Percentiles rank a stretch among this genome's conserved stretches.
These are phyloP conservation scores for Dryas iulia DNA, from an alignment of 1,140 invertebrate genomes.

Conservation along the genomic window DNA sequence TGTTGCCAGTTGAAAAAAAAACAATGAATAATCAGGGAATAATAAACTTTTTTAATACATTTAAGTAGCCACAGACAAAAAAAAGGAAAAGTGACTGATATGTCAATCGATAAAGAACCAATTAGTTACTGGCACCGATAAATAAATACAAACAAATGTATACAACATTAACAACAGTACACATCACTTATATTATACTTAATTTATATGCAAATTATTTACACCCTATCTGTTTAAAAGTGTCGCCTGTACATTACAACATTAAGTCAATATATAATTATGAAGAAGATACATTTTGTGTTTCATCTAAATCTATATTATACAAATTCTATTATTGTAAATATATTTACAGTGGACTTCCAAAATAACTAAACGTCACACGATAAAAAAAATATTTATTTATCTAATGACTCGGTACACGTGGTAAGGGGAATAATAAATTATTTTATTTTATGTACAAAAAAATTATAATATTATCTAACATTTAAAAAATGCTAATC, in stretches of 20 bases:
- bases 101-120: conserved; percentile 41
- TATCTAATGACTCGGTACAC: conserved; percentile 31
- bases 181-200: conserved; percentile 18
- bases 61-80: background rate
- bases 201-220: conserved; percentile 27
- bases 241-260: conserved; percentile 25
- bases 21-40: background rate
- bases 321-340: conserved; percentile 26
- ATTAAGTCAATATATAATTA: conserved; percentile 22
- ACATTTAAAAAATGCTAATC: conserved; percentile 24
- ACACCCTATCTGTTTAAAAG: conserved; percentile 9
- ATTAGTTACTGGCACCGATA: conserved; percentile 50
- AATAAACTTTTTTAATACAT: background rate
- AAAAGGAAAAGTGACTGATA: conserved; percentile 45
- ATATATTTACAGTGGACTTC: conserved; percentile 24
- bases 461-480: conserved; percentile 15
- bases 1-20: background rate
- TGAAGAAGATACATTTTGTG: conserved; percentile 23
- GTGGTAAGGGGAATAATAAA: conserved; percentile 20
- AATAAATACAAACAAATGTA: conserved; percentile 41
- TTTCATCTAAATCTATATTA: conserved; percentile 24
- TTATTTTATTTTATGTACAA: conserved; percentile 28
- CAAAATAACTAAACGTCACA: conserved; percentile 16
- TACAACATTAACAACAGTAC: conserved; percentile 24
- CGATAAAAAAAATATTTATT: conserved; percentile 18